phyloP scores from a whole-genome alignment of 64 coral and sea anemone species.

The Pocillopora damicornis region DNA sequence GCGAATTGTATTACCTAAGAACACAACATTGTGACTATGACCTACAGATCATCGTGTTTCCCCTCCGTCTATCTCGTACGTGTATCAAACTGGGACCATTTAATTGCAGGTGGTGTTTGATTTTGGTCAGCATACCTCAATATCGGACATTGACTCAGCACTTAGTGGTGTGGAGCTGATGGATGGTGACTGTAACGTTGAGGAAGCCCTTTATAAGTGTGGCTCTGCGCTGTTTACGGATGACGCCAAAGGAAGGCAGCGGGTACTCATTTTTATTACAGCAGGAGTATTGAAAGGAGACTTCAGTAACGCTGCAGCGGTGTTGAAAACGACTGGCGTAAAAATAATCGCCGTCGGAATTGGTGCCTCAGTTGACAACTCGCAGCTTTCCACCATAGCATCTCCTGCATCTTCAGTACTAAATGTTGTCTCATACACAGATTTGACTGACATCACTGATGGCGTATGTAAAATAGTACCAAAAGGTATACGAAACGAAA shows the following conservation, averaged over 20 bases:
- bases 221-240: conserved; percentile 30
- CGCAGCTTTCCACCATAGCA: conserved; percentile 38
- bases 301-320: conserved; percentile 21
- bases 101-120: conserved; percentile 39
- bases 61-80: background rate
- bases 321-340: background rate
- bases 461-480: conserved; percentile 21
- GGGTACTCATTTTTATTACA: conserved; percentile 34
- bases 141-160: conserved; percentile 37
- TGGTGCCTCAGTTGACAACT: conserved; percentile 8
- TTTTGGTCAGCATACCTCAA: conserved; percentile 53
- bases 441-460: conserved; percentile 10
- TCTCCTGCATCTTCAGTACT: conserved; percentile 6
- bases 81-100: too few relatives aligned
- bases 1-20: too few relatives aligned
- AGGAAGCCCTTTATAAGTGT: conserved; percentile 35
- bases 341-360: conserved; percentile 52
- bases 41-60: background rate
- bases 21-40: too few relatives aligned
- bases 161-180: background rate
- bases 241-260: background rate
- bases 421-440: conserved; percentile 6
- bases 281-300: conserved; percentile 47
- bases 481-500: conserved; percentile 18
- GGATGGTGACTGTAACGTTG: conserved; percentile 51